Base-by-base conservation (phyloP, 2,888 invertebrate species). In the Dryobotodes eremita region DNA sequence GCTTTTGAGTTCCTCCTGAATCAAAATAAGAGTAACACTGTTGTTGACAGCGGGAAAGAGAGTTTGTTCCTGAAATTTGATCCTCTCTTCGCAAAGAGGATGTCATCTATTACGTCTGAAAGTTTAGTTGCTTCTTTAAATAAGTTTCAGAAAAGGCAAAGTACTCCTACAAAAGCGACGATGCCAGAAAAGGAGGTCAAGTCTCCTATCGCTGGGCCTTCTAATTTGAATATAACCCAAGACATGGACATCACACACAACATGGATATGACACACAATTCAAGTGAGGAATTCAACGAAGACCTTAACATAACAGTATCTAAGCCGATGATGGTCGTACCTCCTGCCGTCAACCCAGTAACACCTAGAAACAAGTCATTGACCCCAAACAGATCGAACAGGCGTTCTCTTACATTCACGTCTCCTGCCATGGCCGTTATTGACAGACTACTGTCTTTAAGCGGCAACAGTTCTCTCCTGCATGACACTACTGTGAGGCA, bases 361-460 rank as follows among this genome's bases (percentile, higher is more conserved):
- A 92, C 95, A 42, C 93, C 94, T 50, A 94, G 94, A 90, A 94
- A 91, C 65, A 95, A 94, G 86, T 90, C 93, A 46, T 81, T 91
- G 59, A 94, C 95, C 77, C 95, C 95, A 36, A 92, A 92, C 61
- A 94, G 93, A 91, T 88, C 92, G 80, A 95, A 96, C 86, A 93
- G 96, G 85, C 95, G 93, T 82, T 96, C 96, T 82, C 89, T 95
- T 84, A 95, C 94, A 88, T 95, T 96, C 88, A 95, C 96, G 75
- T 96, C 97, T 71, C 97, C 97, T 85, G 97, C 97, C 90, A 96
- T 97, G 90, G 96, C 97, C 88, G 96, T 96, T 92, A 97, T 97
- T 92, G 97, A 97, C 84, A 94, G 96, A 91, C 94, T 97, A 65
- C 92, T 97, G 76, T 96, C 96, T 71, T 90, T 97, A 76, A 97